phyloP scores from a whole-genome alignment of 2,797 vertebrate species.

The Peromyscus eremicus region DNA sequence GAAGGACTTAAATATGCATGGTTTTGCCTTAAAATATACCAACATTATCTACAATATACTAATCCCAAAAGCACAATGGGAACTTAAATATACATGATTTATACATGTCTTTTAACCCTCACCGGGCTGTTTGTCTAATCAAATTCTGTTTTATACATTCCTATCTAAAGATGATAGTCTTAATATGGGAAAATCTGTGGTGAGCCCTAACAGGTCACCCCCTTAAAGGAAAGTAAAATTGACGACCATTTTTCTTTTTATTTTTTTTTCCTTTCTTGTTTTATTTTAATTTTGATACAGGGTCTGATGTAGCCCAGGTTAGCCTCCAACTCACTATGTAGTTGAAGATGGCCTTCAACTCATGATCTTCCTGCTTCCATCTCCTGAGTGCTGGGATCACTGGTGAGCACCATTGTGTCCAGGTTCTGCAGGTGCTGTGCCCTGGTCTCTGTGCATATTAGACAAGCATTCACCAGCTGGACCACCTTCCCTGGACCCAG shows the following conservation, averaged over 20 bases:
- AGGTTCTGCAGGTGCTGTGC: too few species aligned
- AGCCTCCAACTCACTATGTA: not conserved
- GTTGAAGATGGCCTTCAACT: not conserved
- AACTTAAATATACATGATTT: not conserved
- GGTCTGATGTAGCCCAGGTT: not conserved
- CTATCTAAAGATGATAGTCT: not conserved
- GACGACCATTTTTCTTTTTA: conserved; percentile 2
- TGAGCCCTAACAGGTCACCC: not conserved
- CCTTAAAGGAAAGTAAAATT: not conserved
- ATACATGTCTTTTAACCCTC: not conserved
- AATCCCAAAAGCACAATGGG: conserved; percentile 15
- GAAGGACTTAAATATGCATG: not conserved
- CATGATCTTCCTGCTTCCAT: not conserved
- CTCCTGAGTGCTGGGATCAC: not conserved
- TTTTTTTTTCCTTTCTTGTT: not conserved
- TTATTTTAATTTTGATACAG: not conserved
- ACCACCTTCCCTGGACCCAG: not conserved
- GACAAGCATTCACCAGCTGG: too few species aligned
- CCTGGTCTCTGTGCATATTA: not conserved
- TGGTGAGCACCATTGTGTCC: too few species aligned
- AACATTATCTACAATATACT: not conserved
- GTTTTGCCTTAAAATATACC: conserved; percentile 36
- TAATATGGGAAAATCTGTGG: not conserved
- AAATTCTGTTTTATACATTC: not conserved
- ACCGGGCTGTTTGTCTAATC: not conserved